These are phyloP conservation scores for Oxyruncus cristatus DNA, from an alignment of 2,113 vertebrate genomes.

Conservation along the genomic window DNA sequence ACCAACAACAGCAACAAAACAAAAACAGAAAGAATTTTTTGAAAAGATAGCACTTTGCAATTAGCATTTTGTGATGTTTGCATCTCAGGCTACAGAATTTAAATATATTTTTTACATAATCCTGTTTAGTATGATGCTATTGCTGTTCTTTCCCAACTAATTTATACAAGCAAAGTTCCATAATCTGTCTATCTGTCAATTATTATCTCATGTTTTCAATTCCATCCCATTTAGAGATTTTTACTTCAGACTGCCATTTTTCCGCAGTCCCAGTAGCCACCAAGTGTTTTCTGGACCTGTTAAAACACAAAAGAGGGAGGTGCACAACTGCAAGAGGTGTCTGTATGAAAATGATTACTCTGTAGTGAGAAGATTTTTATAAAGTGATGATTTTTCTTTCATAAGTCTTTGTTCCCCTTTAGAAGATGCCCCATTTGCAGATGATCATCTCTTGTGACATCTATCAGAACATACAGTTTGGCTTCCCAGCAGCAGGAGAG, in stretches of 20 bases:
- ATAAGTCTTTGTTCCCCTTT: not conserved
- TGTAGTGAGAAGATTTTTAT: not conserved
- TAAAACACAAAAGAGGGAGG: not conserved
- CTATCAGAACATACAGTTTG: not conserved
- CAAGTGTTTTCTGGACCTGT: not conserved
- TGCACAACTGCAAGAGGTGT: not conserved
- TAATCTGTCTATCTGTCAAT: not conserved
- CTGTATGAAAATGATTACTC: not conserved
- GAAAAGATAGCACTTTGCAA: not conserved
- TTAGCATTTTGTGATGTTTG: not conserved
- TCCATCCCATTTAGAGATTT: not conserved
- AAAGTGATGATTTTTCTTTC: not conserved
- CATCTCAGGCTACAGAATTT: not conserved
- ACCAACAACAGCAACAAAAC: rapidly evolving
- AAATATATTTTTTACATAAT: not conserved
- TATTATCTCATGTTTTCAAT: not conserved
- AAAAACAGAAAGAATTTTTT: not conserved
- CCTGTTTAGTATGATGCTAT: not conserved
- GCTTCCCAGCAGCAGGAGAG: not conserved
- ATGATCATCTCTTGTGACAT: not conserved
- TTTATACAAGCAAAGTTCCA: not conserved
- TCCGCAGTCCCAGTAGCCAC: not conserved
- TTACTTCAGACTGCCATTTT: not conserved
- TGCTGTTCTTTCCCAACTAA: not conserved
- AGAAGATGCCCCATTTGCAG: not conserved